These are phyloP conservation scores for Corynorhinus townsendii DNA, from an alignment of 2,113 vertebrate species.

Conservation along the genomic window DNA sequence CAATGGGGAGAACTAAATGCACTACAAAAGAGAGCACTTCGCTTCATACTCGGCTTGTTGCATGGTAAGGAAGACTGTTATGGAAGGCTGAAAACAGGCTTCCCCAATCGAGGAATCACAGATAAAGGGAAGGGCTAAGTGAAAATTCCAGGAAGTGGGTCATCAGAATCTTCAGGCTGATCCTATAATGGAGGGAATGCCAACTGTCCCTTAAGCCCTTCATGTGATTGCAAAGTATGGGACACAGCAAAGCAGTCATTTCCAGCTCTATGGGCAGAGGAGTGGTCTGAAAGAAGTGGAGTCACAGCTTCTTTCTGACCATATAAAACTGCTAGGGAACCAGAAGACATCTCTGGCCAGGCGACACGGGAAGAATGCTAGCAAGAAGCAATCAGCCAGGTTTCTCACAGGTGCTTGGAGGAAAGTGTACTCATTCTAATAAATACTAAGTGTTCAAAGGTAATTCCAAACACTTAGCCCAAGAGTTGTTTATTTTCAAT, in stretches of 20 bases:
- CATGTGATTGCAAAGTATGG: not conserved
- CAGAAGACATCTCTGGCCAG: constrained; percentile 44
- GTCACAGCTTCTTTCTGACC: constrained; percentile 44
- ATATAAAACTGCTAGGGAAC: constrained; percentile 9
- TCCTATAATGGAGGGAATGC: not conserved
- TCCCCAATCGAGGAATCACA: not conserved
- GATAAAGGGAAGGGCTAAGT: not conserved
- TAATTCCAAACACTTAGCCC: not conserved
- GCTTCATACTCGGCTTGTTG: fast-evolving
- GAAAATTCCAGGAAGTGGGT: not conserved
- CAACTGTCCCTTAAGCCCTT: not conserved
- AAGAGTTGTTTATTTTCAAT: not conserved
- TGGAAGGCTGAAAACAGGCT: not conserved
- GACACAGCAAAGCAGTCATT: not conserved
- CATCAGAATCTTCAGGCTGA: not conserved
- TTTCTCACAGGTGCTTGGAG: not conserved
- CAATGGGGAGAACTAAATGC: not conserved
- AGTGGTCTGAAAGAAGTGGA: constrained; percentile 2
- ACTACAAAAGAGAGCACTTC: not conserved
- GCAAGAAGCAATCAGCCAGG: not conserved
- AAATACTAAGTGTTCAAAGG: not conserved
- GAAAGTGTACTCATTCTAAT: not conserved
- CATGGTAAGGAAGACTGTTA: not conserved
- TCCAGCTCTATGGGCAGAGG: constrained; percentile 9
- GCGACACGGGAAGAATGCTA: not conserved